A percentile compares a stretch with the other conserved stretches of the same genome.
Conservation (phyloP, 35 echinoderm and acorn worm genomes). For the Apostichopus parvimensis region DNA sequence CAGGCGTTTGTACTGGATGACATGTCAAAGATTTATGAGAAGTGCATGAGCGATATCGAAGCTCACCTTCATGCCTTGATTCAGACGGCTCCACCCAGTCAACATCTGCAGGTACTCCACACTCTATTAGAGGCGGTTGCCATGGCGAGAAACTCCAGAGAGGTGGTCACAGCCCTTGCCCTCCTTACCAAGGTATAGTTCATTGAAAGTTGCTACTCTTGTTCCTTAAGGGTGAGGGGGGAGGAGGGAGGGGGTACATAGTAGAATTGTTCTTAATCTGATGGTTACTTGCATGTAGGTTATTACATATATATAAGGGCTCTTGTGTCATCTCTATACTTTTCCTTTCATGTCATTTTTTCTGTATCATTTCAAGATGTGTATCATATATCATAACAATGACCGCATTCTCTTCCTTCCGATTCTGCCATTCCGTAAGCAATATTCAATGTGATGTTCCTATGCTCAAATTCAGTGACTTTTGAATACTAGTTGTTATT, state of each 20-base stretch:
- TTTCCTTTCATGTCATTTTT: no score
- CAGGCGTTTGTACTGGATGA: constrained; percentile 90
- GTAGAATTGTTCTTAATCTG: no score
- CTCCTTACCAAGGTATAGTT: constrained; percentile 84
- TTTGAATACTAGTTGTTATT: neutral
- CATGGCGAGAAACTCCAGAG: constrained; percentile 92
- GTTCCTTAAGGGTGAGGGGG: neutral
- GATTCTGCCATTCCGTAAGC: no score
- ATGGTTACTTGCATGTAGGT: no score
- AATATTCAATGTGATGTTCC: no score
- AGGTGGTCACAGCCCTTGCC: constrained; percentile 94
- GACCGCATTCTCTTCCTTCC: no score
- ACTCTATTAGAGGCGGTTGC: constrained; percentile 83
- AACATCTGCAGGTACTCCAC: constrained; percentile 91
- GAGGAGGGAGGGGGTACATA: no score
- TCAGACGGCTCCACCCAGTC: constrained; percentile 71
- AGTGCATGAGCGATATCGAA: constrained; percentile 89
- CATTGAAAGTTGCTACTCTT: neutral
- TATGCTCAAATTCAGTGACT: no score
- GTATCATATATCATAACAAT: no score
- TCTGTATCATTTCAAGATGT: no score
- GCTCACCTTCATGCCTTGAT: constrained; percentile 83
- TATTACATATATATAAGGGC: no score
- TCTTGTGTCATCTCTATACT: no score
- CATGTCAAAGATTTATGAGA: constrained; percentile 99